Percentiles rank a stretch among this genome's conserved stretches.
These are phyloP conservation scores for Caenorhabditis briggsae DNA, from an alignment of 1,140 invertebrate genomes.

Conservation along the genomic window DNA sequence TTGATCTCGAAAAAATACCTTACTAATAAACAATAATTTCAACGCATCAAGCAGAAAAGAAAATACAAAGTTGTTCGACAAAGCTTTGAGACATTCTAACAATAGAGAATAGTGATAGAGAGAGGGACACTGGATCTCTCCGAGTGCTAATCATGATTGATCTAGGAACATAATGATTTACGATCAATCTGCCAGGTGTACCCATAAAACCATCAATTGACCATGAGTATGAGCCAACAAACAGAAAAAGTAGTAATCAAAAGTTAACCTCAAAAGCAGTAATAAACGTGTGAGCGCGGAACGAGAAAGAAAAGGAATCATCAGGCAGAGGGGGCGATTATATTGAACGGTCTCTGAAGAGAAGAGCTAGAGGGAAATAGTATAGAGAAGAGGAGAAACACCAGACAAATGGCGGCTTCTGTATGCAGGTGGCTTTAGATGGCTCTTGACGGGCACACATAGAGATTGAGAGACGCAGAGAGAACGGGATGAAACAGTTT, in stretches of 20 bases:
- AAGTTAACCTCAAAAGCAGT: neutral
- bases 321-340: neutral
- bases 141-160: no score
- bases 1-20: no score
- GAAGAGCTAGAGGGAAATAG: neutral
- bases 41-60: no score
- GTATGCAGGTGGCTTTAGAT: conserved; percentile 56
- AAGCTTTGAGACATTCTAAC: no score
- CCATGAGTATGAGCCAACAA: no score
- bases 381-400: neutral
- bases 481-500: neutral
- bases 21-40: no score
- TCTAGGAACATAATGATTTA: no score
- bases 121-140: no score
- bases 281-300: conserved; percentile 30
- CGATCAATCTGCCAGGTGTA: no score
- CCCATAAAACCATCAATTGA: no score
- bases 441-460: conserved; percentile 52
- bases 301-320: conserved; percentile 5
- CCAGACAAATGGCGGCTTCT: conserved; percentile 26
- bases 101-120: no score
- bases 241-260: neutral
- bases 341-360: conserved; percentile 23
- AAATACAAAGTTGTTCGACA: no score
- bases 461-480: conserved; percentile 35